Base-by-base conservation (phyloP, 1,140 invertebrate species). In the Aphidius ervi region DNA sequence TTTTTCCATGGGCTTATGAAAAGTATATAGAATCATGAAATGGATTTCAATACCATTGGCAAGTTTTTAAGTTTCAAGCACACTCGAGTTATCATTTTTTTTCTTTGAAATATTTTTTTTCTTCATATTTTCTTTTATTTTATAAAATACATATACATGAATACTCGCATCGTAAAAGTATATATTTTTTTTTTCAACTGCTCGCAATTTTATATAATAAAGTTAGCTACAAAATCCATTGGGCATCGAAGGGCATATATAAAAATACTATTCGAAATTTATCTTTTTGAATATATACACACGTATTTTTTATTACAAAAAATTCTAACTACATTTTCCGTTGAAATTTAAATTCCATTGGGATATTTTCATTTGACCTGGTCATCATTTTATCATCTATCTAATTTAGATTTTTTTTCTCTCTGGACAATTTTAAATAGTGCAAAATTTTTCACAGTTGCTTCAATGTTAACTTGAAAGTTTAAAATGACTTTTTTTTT, bases 341-440 rank as follows among this genome's bases (percentile, higher is more conserved):
- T 52, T 50, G 49, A 50, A 50, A 52, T 52, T n/a, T 39, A 52
- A 52, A 52, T 52, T 20, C 49, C 49, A 52, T 6, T 10, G 31
- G 49, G 37, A 10, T 52, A 52, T 52, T 9, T 52, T 8, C 40
- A 8, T 52, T 5, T 8, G 6, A 9, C 49, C 23, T 5, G 8
- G 23, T 16, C 16, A 48, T 48, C 16, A 48, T 48, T 20, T 20
- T 8, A n/a, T 7, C 23, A 16, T 16, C n/a, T 48, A 16, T 10
- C 45, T 5, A 16, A 16, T 16, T 48, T 20, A 6, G 4, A 48
- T 48, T 20, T 48, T 48, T 48, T 48, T 48, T 20, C n/a, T 7
- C n/a, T 9, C 23, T 16, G 16, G 23, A 48, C 16, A 20, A 48
- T 48, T 20, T 20, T 20, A 16, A 47, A 9, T 6, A 47, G 5